Conservation (phyloP, 2,888 invertebrate genomes). For the Ypsolopha scabrella region DNA sequence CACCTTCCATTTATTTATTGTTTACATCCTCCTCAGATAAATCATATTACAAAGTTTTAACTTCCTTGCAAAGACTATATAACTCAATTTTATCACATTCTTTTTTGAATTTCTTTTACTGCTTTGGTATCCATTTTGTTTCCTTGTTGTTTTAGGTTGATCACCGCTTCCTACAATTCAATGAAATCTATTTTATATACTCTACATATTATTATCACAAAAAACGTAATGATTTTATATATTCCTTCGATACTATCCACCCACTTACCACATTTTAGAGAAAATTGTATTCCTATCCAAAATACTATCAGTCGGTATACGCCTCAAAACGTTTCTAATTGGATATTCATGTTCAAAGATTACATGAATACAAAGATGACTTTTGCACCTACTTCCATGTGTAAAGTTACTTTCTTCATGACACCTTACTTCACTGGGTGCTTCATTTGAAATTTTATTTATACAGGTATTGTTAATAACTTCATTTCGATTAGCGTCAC, state of each 20-base stretch:
- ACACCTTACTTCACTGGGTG: constrained; percentile 58
- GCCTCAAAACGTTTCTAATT: constrained; percentile 20
- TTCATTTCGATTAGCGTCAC: constrained; percentile 12
- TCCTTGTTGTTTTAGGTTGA: constrained; percentile 63
- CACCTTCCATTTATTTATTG: background rate
- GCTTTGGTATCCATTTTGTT: constrained; percentile 3
- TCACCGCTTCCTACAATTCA: constrained; percentile 46
- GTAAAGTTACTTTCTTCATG: constrained; percentile 45
- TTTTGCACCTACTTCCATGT: constrained; percentile 59
- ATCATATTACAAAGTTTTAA: background rate
- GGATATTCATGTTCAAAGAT: constrained; percentile 47
- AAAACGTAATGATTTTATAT: constrained; percentile 31
- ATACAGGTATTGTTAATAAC: background rate
- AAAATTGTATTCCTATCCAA: constrained; percentile 21
- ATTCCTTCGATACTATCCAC: constrained; percentile 32
- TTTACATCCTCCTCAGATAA: background rate
- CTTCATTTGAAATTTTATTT: constrained; percentile 29
- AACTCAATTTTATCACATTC: too few species aligned
- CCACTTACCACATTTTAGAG: constrained; percentile 34
- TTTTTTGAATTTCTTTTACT: background rate
- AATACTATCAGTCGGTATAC: background rate
- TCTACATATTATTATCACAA: constrained; percentile 30
- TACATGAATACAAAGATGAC: constrained; percentile 62
- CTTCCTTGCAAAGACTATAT: too few species aligned
- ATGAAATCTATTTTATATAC: constrained; percentile 38